Conservation (phyloP, 1,140 invertebrate genomes). For the Magallana ariakensis region DNA sequence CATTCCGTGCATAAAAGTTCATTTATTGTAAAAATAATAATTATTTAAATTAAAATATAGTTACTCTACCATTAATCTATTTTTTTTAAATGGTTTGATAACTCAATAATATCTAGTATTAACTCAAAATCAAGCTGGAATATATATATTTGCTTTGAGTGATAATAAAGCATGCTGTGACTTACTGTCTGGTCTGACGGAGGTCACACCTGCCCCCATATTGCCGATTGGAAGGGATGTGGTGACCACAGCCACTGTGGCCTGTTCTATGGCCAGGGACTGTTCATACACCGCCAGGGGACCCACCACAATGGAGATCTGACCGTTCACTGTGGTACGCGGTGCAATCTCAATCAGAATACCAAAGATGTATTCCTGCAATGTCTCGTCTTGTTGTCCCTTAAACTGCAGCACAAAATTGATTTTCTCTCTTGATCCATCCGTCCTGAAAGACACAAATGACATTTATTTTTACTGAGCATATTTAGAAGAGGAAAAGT, state of each 20-base stretch:
- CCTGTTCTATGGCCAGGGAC: conserved; percentile 49
- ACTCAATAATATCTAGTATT: too few relatives aligned
- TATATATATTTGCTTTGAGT: too few relatives aligned
- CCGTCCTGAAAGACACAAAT: conserved; percentile 2
- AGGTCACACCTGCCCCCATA: neutral
- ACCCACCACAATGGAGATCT: conserved; percentile 55
- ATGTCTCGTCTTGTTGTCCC: conserved; percentile 50
- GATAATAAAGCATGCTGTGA: neutral
- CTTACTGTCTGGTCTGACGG: conserved; percentile 42
- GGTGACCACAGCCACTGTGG: conserved; percentile 46
- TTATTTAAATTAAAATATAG: too few relatives aligned
- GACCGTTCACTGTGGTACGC: conserved; percentile 50
- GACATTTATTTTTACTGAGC: too few relatives aligned
- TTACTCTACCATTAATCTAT: too few relatives aligned
- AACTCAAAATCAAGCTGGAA: too few relatives aligned
- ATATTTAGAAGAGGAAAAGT: too few relatives aligned
- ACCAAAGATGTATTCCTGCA: conserved; percentile 51
- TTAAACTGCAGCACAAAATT: conserved; percentile 51
- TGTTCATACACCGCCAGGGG: conserved; percentile 47
- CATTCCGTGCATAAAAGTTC: too few relatives aligned
- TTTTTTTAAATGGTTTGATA: too few relatives aligned
- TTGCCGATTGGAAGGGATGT: neutral
- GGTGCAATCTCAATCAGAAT: conserved; percentile 56
- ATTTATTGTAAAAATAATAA: too few relatives aligned
- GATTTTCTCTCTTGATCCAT: conserved; percentile 46